Evolutionary conservation across 1,140 invertebrate species (phyloP).

Genomic region (Venturia canescens): DNA sequence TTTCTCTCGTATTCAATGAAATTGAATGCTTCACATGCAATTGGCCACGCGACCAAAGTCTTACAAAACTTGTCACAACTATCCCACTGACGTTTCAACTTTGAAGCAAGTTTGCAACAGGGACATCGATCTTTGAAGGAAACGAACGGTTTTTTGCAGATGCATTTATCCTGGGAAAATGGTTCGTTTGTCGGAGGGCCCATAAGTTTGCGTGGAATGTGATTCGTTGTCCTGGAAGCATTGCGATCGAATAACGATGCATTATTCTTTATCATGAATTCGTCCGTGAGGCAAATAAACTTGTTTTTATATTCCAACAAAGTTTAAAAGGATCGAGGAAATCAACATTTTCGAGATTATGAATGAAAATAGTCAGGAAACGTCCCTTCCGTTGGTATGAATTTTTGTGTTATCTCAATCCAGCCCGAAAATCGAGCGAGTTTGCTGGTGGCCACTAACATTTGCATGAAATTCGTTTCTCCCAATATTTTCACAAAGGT

Average conservation of each 20-base stretch:
- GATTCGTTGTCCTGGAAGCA: not conserved
- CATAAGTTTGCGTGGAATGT: no score
- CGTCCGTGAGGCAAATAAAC: not conserved
- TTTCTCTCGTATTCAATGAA: constrained; percentile 49
- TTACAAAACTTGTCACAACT: constrained; percentile 5
- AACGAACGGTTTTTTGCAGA: not conserved
- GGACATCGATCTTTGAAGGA: not conserved
- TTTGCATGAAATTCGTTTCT: constrained; percentile 70
- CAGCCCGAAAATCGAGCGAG: not conserved
- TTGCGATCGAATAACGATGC: not conserved
- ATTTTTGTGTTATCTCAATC: constrained; percentile 5
- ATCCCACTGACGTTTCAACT: not conserved
- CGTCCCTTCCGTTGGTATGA: not conserved
- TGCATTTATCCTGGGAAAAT: no score
- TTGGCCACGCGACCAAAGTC: constrained; percentile 7
- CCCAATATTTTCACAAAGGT: constrained; percentile 62
- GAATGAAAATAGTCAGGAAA: not conserved
- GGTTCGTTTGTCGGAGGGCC: no score
- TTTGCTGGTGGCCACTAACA: constrained; percentile 47
- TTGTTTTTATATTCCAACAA: no score
- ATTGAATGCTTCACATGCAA: constrained; percentile 14
- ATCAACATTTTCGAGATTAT: no score
- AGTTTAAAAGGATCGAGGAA: no score
- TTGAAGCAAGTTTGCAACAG: not conserved
- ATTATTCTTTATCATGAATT: not conserved